These are phyloP conservation scores for Blennius ocellaris DNA, from an alignment of 2,113 vertebrate genomes.

Conservation along the genomic window DNA sequence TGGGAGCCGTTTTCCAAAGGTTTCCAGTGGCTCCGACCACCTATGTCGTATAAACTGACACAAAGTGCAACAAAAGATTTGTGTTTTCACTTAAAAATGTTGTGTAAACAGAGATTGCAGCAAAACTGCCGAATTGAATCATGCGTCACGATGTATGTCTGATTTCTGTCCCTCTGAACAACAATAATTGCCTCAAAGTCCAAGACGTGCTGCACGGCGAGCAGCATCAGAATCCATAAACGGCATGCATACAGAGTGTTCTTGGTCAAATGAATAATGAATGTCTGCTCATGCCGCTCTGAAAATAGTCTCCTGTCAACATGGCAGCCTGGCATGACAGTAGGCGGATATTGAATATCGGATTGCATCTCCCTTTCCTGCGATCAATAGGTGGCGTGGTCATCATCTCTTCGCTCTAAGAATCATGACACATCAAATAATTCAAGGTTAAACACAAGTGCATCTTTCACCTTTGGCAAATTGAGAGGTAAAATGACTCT, in stretches of 20 bases:
- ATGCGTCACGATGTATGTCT: too few species aligned
- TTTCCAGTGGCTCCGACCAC: too few species aligned
- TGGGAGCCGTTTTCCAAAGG: too few species aligned
- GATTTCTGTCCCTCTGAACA: neutral
- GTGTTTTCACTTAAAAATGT: too few species aligned
- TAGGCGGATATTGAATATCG: slow-evolving; percentile 41
- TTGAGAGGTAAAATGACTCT: neutral
- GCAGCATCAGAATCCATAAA: slow-evolving; percentile 24
- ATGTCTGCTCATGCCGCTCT: slow-evolving; percentile 53
- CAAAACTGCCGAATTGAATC: too few species aligned
- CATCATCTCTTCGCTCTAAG: slow-evolving; percentile 23
- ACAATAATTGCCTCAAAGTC: slow-evolving; percentile 9
- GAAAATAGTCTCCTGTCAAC: slow-evolving; percentile 64
- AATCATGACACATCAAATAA: slow-evolving; percentile 41
- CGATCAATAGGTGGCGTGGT: slow-evolving; percentile 60
- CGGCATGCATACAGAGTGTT: slow-evolving; percentile 30
- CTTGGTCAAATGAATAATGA: slow-evolving; percentile 66
- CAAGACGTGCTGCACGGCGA: slow-evolving; percentile 1
- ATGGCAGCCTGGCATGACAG: slow-evolving; percentile 44
- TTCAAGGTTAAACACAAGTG: slow-evolving; percentile 40
- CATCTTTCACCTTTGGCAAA: neutral
- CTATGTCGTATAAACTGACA: too few species aligned
- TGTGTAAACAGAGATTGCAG: too few species aligned
- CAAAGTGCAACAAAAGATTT: too few species aligned
- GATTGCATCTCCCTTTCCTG: slow-evolving; percentile 45